Evolutionary conservation across 2,888 invertebrate species (phyloP).

Genomic region (Megalurothrips usitatus): DNA sequence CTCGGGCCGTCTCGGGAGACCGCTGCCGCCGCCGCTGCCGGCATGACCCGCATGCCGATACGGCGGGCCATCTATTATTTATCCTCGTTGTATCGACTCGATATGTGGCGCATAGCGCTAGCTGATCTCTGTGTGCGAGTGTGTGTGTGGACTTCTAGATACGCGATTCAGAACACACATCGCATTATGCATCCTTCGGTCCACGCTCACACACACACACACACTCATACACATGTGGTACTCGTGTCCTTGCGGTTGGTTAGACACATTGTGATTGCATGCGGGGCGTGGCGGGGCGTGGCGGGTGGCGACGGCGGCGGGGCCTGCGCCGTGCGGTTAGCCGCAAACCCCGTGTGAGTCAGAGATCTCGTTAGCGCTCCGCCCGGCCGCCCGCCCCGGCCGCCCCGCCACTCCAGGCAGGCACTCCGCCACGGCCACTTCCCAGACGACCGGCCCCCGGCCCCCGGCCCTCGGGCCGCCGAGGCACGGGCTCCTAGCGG

Average conservation of each 20-base stretch:
- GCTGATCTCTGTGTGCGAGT: too few species aligned
- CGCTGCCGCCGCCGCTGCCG: too few species aligned
- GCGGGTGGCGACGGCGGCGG: background rate
- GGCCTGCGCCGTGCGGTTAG: background rate
- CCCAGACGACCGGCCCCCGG: too few species aligned
- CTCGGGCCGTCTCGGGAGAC: too few species aligned
- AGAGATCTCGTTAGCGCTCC: slow-evolving; percentile 16
- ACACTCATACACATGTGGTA: background rate
- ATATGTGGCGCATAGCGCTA: too few species aligned
- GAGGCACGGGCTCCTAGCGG: too few species aligned
- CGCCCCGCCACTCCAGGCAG: background rate
- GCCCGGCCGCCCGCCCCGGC: background rate
- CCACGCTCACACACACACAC: background rate
- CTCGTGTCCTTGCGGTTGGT: slow-evolving; percentile 15
- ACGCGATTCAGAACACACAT: background rate
- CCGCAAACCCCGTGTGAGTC: slow-evolving; percentile 25
- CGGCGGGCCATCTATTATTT: background rate
- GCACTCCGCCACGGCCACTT: too few species aligned
- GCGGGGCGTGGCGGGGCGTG: background rate
- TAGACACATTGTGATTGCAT: slow-evolving; percentile 25
- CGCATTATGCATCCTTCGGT: background rate
- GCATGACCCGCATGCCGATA: too few species aligned
- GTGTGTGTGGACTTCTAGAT: background rate
- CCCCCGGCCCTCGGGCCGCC: too few species aligned
- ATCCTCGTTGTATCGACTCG: background rate